phyloP scores from a whole-genome alignment of 2,113 vertebrate genomes.

The Potamarius usumacintae region DNA sequence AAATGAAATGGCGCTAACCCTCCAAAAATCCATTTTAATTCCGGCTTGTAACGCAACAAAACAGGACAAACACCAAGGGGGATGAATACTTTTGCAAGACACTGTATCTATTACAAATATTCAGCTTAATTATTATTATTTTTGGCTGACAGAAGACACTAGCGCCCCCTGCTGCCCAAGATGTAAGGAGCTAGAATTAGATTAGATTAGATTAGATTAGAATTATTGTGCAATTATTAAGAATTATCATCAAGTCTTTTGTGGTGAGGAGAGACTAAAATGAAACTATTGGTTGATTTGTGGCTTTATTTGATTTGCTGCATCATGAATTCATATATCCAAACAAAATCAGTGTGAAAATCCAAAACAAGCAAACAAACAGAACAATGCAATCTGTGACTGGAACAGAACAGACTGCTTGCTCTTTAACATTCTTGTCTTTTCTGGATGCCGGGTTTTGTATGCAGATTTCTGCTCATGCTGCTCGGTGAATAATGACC shows the following conservation, averaged over 20 bases:
- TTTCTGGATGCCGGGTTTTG: neutral
- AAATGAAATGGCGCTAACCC: too few relatives aligned
- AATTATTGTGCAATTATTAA: neutral
- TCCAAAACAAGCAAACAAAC: too few relatives aligned
- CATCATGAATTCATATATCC: neutral
- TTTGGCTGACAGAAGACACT: too few relatives aligned
- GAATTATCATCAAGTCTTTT: neutral
- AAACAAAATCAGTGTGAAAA: too few relatives aligned
- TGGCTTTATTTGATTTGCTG: neutral
- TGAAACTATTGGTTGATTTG: neutral
- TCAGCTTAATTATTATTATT: too few relatives aligned
- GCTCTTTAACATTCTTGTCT: neutral
- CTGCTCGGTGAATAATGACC: neutral
- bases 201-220: neutral
- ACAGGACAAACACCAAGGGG: too few relatives aligned
- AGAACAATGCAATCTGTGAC: neutral
- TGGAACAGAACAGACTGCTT: neutral
- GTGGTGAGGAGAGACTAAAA: neutral
- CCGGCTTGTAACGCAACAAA: too few relatives aligned
- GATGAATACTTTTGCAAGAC: too few relatives aligned
- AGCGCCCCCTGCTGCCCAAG: too few relatives aligned
- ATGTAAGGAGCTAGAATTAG: neutral
- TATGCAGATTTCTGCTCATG: neutral
- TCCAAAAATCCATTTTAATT: too few relatives aligned
- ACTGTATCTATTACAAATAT: too few relatives aligned